Evolutionary conservation across 2,113 vertebrate genomes (phyloP).

Genomic region (Steatornis caripensis): DNA sequence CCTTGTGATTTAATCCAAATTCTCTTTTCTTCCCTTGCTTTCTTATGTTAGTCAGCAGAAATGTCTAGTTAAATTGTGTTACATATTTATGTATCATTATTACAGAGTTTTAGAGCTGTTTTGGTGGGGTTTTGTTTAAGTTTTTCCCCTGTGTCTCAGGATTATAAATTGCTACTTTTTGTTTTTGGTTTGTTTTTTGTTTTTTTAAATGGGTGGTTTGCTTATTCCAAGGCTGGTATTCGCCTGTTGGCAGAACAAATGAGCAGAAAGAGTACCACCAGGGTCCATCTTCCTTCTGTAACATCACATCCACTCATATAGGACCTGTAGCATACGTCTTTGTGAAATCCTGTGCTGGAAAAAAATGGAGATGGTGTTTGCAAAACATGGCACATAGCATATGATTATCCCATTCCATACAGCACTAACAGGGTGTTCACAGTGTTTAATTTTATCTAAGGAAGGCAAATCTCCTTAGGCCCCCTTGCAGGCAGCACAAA

Average conservation of each 20-base stretch:
- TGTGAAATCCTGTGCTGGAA: not conserved
- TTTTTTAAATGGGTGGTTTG: not conserved
- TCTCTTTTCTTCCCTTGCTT: not conserved
- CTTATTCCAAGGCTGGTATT: not conserved
- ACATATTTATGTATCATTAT: not conserved
- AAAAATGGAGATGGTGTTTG: not conserved
- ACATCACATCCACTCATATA: not conserved
- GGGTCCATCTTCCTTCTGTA: not conserved
- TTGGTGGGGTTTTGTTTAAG: not conserved
- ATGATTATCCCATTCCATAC: not conserved
- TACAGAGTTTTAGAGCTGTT: not conserved
- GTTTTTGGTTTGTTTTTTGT: too few relatives aligned
- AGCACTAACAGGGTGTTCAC: not conserved
- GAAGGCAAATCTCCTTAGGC: not conserved
- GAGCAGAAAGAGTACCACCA: not conserved
- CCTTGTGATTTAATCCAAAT: not conserved
- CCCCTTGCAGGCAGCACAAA: not conserved
- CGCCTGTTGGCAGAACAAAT: not conserved
- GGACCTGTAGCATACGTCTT: fast-evolving
- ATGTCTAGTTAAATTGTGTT: not conserved
- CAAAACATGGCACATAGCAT: not conserved
- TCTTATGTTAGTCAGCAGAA: not conserved
- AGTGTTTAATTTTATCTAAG: not conserved
- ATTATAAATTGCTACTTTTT: not conserved
- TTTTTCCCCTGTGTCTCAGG: not conserved